Base-by-base conservation (phyloP, 30 jellyfish, hydroid and myxozoan species). In the Aurelia coerulea region DNA sequence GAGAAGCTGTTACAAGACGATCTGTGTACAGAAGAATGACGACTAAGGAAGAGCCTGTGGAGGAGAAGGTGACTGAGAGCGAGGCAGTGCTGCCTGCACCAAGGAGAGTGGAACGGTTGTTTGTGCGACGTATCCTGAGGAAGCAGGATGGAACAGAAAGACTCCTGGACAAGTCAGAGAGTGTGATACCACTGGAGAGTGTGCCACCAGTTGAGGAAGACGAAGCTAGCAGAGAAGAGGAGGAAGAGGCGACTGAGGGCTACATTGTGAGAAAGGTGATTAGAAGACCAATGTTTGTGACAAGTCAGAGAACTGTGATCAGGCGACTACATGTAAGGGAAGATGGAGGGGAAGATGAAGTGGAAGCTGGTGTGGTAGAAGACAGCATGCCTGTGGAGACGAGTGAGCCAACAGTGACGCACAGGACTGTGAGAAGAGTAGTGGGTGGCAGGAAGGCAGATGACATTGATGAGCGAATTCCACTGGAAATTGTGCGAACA, bases 131-230 rank as follows among this genome's bases (percentile, higher is more conserved):
- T 18, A 75, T 90, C 12, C 53, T 90, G 65, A 79, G 98, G 68
- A 79, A 77, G 80, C 84, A 88, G 34, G 97, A 92, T 72, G 97
- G 97, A 74, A 68, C 62, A 34, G 96, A 85, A 65, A 73, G 72
- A 29, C 67, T 90, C 50, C 65, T 66, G 35, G 52, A 62, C 50
- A 18, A 73, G 84, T 90, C n/a, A 8, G 50, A 39, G 50, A 39
- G 50, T 39, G 50, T 39, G 50, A 39, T 81, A 35, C 84, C 83
- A 64, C 59, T 69, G 19, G 91, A 81, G 39, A 53, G 67, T 15
- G 15, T 81, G 77, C 77, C 81, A 17, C 4, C 53, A 8, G 18
- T 32, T 18, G 73, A 51, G 52, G 86, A 75, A 73, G 86, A 49
- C 7, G 90, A 64, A 31, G 81, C 18, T 19, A 32, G 15, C 42